phyloP scores from a whole-genome alignment of 2,888 invertebrate species.

The Torymus aiolomorphi region DNA sequence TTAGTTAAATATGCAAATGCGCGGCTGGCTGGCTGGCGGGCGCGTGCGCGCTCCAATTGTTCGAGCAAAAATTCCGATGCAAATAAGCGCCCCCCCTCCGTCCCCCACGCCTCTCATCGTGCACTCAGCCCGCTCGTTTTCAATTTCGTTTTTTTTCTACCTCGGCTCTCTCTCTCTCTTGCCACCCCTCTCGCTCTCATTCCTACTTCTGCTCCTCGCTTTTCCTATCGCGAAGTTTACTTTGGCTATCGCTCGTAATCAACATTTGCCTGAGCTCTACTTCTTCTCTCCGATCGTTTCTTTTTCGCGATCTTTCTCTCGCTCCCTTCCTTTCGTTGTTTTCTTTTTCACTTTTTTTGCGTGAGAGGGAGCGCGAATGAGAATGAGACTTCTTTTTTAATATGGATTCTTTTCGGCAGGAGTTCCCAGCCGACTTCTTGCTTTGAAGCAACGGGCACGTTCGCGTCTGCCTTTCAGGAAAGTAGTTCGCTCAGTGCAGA shows the following conservation, averaged over 20 bases:
- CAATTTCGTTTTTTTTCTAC: constrained; percentile 18
- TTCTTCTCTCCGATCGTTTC: not conserved
- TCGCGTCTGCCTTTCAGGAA: no score
- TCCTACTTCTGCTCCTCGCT: constrained; percentile 9
- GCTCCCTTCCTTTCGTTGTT: not conserved
- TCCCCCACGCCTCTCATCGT: no score
- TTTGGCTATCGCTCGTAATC: constrained; percentile 52
- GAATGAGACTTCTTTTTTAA: constrained; percentile 32
- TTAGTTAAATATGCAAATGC: constrained; percentile 72
- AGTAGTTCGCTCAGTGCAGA: no score
- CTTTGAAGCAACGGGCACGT: no score
- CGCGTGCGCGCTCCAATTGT: constrained; percentile 39
- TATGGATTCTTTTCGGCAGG: constrained; percentile 1
- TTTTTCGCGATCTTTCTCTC: not conserved
- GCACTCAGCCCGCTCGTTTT: constrained; percentile 6
- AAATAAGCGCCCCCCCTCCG: constrained; percentile 41
- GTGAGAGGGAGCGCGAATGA: not conserved
- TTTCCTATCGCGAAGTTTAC: constrained; percentile 44
- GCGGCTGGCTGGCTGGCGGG: not conserved
- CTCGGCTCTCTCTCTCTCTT: constrained; percentile 2
- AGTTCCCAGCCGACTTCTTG: not conserved
- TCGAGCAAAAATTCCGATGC: constrained; percentile 55
- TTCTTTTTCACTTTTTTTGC: not conserved
- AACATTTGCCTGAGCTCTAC: constrained; percentile 39
- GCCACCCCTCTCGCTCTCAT: not conserved